Base-by-base conservation (phyloP, 2,797 vertebrate genomes). In the Aphelocoma californica region DNA sequence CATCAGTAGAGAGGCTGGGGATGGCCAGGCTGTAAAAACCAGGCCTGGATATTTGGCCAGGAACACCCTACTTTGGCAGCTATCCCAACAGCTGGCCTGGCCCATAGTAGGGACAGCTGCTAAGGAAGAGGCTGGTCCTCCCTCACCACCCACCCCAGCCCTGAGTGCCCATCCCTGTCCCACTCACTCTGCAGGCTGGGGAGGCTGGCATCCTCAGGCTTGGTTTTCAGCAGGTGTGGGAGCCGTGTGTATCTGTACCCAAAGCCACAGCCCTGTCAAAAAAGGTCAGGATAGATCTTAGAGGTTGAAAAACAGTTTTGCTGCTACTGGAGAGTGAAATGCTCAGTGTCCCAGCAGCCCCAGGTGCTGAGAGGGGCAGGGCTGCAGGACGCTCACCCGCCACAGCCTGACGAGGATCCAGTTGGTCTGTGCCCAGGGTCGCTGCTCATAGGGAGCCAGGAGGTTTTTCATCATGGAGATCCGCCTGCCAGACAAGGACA, bases 401-500 rank as follows among this genome's bases (percentile, higher is more conserved):
- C 99, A 99, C 40, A 99, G 98, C 86, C 99, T 97, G 92, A 99
- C 99, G 3, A 99, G 98, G 95, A 99, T 99, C 99, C 99, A 99
- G 98, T 99, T 99, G 93, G 99, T 99, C 97, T 99, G 99, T 34
- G 99, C 99, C 99, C 99, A 99, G 18, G 99, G 99, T 72, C 99
- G 98, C 97, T 99, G 99, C 82, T 99, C 99, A 16, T 99, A 99
- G 1, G 99, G 99, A 57, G 99, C 99, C 96, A 99, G 96, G 36
- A 99, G 98, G 94, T 99, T 99, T 96, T 97, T 99, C 98, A 99
- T 99, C 99, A 99, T 99, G 90, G 98, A 98, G 12, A 99, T 97
- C 19, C 99, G 98, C 85, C 99, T 99, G 95, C 7, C 53, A 70
- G 71, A 74, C 44, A 86, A 85, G 65, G 84, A 81, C 47, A 67